Conservation (phyloP, 2,113 vertebrate species). For the Natator depressus region DNA sequence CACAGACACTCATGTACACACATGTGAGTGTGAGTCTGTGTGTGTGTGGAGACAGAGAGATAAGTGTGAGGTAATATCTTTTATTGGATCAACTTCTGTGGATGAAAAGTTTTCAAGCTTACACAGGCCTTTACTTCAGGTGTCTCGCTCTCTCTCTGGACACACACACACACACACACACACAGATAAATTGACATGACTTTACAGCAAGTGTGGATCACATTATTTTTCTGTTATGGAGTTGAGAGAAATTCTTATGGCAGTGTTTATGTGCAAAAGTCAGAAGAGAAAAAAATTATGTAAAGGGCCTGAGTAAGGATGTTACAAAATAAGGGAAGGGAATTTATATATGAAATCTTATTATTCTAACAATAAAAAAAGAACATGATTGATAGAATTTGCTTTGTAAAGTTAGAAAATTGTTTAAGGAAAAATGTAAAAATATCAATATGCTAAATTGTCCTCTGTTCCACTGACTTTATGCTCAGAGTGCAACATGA, state of each 20-base stretch:
- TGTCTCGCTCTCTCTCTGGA: no score
- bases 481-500: background rate
- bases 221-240: background rate
- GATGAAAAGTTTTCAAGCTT: background rate
- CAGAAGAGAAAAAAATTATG: slow-evolving; percentile 35
- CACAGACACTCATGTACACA: no score
- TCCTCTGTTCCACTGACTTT: slow-evolving; percentile 4
- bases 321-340: slow-evolving; percentile 24
- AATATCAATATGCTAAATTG: slow-evolving; percentile 27
- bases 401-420: slow-evolving; percentile 27
- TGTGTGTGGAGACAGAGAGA: background rate
- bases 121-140: background rate
- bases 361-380: slow-evolving; percentile 17
- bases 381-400: background rate
- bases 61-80: background rate
- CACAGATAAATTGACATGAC: background rate
- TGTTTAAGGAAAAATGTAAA: slow-evolving; percentile 2
- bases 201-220: background rate
- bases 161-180: fast-evolving
- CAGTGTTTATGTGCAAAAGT: slow-evolving; percentile 31
- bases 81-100: background rate
- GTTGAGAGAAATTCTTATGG: slow-evolving; percentile 12
- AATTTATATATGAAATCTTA: slow-evolving; percentile 21
- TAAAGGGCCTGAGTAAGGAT: slow-evolving; percentile 13
- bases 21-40: background rate